Evolutionary conservation across 2,888 invertebrate species (phyloP), one percentile per base, ranked within the genome.

Genomic region (Pterostichus madidus): DNA sequence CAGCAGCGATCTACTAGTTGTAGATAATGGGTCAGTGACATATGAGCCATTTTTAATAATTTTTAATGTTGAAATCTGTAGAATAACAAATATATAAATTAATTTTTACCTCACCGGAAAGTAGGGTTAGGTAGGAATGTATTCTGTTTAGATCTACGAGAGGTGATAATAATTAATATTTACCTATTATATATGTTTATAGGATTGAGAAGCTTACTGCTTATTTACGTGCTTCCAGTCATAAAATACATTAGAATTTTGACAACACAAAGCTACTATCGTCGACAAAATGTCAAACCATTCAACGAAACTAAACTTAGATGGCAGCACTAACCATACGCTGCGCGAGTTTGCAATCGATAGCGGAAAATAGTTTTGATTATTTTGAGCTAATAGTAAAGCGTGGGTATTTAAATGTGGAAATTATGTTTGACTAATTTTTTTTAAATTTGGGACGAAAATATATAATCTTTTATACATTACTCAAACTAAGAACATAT

Each of bases 1-100:
- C 93, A 95, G 81, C 92, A 90, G 83, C 93, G 90, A 85, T 94
- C 93, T 0, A 95, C 90, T 53, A 89, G 85, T 86, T 90, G 90
- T 13, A 90, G 85, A 85, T 90, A 90, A 79, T 90, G 88, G 17
- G 89, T 87, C n/a, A 90, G 84, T n/a, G 88, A 88, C 88, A 89
- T 89, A 80, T 89, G 85, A 52, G 87, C 86, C 89, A 89, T 89
- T 84, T 24, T 83, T 84, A 24, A 81, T 82, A 15, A 0, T 1
- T 11, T 1, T 59, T 59, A 35, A n/a, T 35, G 6, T 71, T 10
- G 11, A 32, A 13, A 35, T 52, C 68, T 73, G 49, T 15, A 71
- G 56, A 73, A 80, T 79, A 61, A 2, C 8, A n/a, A 39, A 39
- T 39, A 24, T 56, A 53, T 77, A 39, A 15, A 49, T 52, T 52